Evolutionary conservation across 1,140 invertebrate genomes (phyloP).

Genomic region (Mya arenaria): DNA sequence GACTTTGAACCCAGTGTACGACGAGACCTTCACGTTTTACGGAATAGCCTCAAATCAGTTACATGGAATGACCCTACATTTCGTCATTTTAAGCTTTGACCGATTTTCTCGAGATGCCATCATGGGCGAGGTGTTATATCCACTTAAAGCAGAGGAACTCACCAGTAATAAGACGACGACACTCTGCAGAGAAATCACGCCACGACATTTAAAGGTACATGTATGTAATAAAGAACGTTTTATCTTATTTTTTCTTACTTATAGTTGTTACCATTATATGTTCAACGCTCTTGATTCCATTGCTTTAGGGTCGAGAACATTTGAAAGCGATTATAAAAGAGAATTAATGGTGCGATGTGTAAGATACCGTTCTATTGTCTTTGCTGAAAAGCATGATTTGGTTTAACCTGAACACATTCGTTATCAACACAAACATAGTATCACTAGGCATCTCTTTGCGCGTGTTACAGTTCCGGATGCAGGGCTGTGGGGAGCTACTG

Average conservation of each 20-base stretch:
- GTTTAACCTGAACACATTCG: too few species aligned
- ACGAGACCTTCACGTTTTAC: slow-evolving; percentile 94
- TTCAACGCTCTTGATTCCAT: too few species aligned
- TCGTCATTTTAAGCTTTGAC: slow-evolving; percentile 94
- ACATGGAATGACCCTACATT: slow-evolving; percentile 88
- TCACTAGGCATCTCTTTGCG: neutral
- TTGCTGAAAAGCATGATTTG: too few species aligned
- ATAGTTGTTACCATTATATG: too few species aligned
- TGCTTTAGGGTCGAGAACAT: too few species aligned
- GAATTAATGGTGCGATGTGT: too few species aligned
- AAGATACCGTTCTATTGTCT: too few species aligned
- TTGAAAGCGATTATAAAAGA: too few species aligned
- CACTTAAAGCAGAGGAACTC: slow-evolving; percentile 83
- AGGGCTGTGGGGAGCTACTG: slow-evolving; percentile 89
- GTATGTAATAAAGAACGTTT: too few species aligned
- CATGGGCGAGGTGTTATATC: slow-evolving; percentile 87
- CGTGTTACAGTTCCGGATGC: slow-evolving; percentile 85
- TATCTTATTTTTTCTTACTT: too few species aligned
- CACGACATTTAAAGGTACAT: slow-evolving; percentile 77
- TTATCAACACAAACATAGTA: too few species aligned
- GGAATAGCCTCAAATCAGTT: slow-evolving; percentile 88
- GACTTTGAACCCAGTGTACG: slow-evolving; percentile 93
- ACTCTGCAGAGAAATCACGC: slow-evolving; percentile 76
- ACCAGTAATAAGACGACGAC: slow-evolving; percentile 70
- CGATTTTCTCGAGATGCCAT: slow-evolving; percentile 94